Conservation (phyloP, 2,888 invertebrate species). For the Hirtodrosophila alboralis region DNA sequence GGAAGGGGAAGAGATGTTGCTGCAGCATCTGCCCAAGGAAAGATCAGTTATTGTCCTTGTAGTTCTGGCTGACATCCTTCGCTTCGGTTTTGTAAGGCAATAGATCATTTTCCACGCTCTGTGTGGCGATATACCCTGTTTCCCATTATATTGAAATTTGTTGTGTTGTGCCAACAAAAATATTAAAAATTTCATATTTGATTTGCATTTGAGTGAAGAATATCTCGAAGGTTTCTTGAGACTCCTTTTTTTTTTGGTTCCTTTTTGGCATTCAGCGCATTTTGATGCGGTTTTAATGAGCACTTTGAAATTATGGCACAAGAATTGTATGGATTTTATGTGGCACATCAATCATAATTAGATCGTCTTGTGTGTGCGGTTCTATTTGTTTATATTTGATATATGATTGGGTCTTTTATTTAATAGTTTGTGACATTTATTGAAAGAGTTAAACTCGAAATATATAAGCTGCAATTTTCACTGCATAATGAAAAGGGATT, state of each 20-base stretch:
- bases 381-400: slow-evolving; percentile 4
- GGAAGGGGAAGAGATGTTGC: slow-evolving; percentile 51
- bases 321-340: slow-evolving; percentile 12
- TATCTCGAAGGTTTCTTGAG: slow-evolving; percentile 20
- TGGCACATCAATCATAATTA: slow-evolving; percentile 79
- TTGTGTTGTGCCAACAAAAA: slow-evolving; percentile 82
- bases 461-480: too few relatives aligned
- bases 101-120: slow-evolving; percentile 78
- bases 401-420: slow-evolving; percentile 2
- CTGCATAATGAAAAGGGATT: too few relatives aligned
- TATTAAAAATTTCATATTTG: slow-evolving; percentile 81
- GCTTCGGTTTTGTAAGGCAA: slow-evolving; percentile 44
- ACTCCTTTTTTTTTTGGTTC: slow-evolving; percentile 14
- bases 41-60: slow-evolving; percentile 69
- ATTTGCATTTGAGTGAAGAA: slow-evolving; percentile 59
- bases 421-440: slow-evolving; percentile 8
- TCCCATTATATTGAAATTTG: slow-evolving; percentile 74
- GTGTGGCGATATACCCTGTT: slow-evolving; percentile 33
- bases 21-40: slow-evolving; percentile 80
- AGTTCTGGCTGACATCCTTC: slow-evolving; percentile 6
- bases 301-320: slow-evolving; percentile 38
- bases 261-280: slow-evolving; percentile 51
- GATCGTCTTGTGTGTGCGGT: slow-evolving; percentile 54
- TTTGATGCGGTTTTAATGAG: slow-evolving; percentile 81
- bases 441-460: background rate